Base-by-base conservation (phyloP, 2,113 vertebrate genomes). In the Nymphicus hollandicus region DNA sequence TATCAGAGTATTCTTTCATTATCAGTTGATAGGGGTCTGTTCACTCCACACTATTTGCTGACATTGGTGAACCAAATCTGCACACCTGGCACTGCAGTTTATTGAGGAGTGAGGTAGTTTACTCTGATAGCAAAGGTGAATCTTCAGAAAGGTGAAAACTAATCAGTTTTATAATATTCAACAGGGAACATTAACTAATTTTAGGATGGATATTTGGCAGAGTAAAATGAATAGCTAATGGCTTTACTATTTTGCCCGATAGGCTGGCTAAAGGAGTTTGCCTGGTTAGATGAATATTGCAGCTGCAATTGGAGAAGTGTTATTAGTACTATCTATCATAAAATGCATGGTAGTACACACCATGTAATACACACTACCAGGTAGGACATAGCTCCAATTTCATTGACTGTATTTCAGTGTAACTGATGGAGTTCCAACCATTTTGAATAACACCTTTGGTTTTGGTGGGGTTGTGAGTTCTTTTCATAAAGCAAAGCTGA, bases 321-420 rank as follows among this genome's bases (percentile, higher is more conserved):
- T 77, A 33, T 90, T 64, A 37, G 72, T 47, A 2, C n/a, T 13
- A 28, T 77, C n/a, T 7, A 19, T 81, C 70, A 64, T 8, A 10
- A 35, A n/a, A 17, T 6, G 27, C n/a, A 11, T 24, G 33, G 33
- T 23, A 58, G 56, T 10, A 24, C 33, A 58, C 56, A 35, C 22
- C 22, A 58, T 16, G 56, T n/a, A 58, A 22, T 58, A 58, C 33
- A 27, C 12, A n/a, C 33, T 58, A 72, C 37, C 35, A 20, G 24
- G 2, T 8, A 24, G 35, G 8, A 4, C 18, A 1, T 12, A 2
- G 17, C 31, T 14, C 33, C 15, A 1, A 1, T 11, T 65, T 47
- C 4, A 14, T 37, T 66, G 25, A 15, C 55, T 23, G 13, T 3
- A 7, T 15, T 44, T 33, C 27, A 9, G 28, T 3, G 9, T 7